Evolutionary conservation across 2,113 vertebrate genomes (phyloP), one percentile per base, ranked within the genome.

Genomic region (Cyphomyrus discorhynchus): DNA sequence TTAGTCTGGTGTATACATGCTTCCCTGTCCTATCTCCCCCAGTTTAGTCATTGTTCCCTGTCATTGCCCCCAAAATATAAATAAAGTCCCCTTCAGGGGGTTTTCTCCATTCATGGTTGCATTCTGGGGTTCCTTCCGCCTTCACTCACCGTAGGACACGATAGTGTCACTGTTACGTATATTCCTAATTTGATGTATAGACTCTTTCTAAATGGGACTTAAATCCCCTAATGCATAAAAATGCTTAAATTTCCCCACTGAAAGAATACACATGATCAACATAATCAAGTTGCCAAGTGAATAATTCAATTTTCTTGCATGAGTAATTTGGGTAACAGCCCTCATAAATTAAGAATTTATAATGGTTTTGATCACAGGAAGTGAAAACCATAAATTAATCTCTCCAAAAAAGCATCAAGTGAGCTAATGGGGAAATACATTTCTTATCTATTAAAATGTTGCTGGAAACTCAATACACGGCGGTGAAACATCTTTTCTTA

Each of bases 181-280:
- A 3, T 70, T 70, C n/a, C 62, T 50, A 86, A 86, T 86, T 86
- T 50, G 45, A 47, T 86, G 45, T 21, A 86, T 13, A 47, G 47
- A 86, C 47, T 84, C 82, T 50, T n/a, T 17, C 10, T 49, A 46
- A 50, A 86, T 49, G 45, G 10, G 45, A 49, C 47, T 50, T 9
- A n/a, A 86, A 86, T 86, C 45, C 83, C 83, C n/a, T n/a, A 85
- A 49, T 86, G 45, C 83, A 39, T 80, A 19, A 80, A 56, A 80
- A 80, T 80, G 31, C 31, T 80, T 80, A 80, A 5, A 80, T 80
- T 80, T 80, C 74, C 47, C 4, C 27, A 86, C 83, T 86, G 83
- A 86, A 49, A 27, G n/a, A 86, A 86, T 86, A 50, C 83, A 27
- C 83, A 86, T 15, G 46, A 86, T 49, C 45, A 49, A 15, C 45